Evolutionary conservation across 2,888 invertebrate genomes (phyloP), one percentile per base, ranked within the genome.

Genomic region (Siphonodentalium dalli): DNA sequence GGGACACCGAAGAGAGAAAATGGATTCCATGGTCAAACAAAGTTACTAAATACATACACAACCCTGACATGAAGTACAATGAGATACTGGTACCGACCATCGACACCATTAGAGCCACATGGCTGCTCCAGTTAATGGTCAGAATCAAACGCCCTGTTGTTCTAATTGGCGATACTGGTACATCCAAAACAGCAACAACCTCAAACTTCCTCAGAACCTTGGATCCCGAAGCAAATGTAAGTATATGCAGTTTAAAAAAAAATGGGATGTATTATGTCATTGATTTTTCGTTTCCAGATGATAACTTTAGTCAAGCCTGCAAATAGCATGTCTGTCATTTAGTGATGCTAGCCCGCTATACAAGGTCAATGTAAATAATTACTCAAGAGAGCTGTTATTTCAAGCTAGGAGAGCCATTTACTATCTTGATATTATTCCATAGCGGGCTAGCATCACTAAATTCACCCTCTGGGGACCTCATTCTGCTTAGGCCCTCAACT

Each of bases 101-200:
- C 2, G 94, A 95, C 76, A 94, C 93, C 0, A 85, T 92, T 8
- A 84, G 90, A 39, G 87, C 90, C 0, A 89, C 88, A 0, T 91
- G 92, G 87, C 85, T 91, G 15, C 85, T 95, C 41, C 84, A 87
- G 57, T 60, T 79, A 53, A 85, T 87, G 71, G 89, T 91, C 23
- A 70, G 88, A 86, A 87, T 88, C 27, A 88, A 88, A 77, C 85
- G 89, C 39, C 93, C 95, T 0, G 88, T 92, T 0, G 84, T 94
- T 4, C 83, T 95, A 3, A 89, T 94, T 0, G 95, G 95, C 0
- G 93, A 94, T 71, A 92, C 93, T 0, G 94, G 94, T 7, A 93
- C 93, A 1, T 93, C 93, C 0, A 95, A 95, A 84, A 92, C 93
- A 0, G 93, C 94, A 0, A 91, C 93, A 41, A 89, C 92, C 51